Percentiles rank a stretch among this genome's conserved stretches.
Conservation (phyloP, 2,797 vertebrate species). For the Nannoperca australis region DNA sequence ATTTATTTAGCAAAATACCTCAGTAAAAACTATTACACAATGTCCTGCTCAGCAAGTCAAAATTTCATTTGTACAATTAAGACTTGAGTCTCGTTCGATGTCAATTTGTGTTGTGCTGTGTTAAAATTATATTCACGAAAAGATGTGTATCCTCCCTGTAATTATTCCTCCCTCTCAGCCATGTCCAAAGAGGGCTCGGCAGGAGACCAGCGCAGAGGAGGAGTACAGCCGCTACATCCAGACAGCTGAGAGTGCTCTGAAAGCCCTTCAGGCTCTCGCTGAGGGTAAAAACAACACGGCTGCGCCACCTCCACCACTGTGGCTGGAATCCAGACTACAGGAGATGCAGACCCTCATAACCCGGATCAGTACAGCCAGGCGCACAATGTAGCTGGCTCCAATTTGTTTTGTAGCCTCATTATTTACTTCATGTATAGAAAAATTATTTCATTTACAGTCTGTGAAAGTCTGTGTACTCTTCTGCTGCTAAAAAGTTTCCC, state of each 20-base stretch:
- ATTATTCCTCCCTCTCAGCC: slow-evolving; percentile 81
- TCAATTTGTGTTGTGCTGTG: not conserved
- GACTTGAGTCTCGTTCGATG: not conserved
- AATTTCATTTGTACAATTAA: not conserved
- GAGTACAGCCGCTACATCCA: slow-evolving; percentile 86
- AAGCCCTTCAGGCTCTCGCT: slow-evolving; percentile 82
- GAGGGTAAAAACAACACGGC: slow-evolving; percentile 22
- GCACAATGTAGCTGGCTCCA: slow-evolving; percentile 24
- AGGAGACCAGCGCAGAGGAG: slow-evolving; percentile 81
- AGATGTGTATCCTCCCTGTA: not conserved
- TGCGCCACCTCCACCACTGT: slow-evolving; percentile 84
- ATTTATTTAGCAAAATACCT: slow-evolving; percentile 24
- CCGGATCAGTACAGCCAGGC: slow-evolving; percentile 60
- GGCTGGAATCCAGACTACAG: slow-evolving; percentile 87
- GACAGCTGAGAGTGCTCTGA: slow-evolving; percentile 86
- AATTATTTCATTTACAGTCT: not conserved
- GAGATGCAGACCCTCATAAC: slow-evolving; percentile 83
- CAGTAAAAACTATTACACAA: not conserved
- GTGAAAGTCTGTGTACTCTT: not conserved
- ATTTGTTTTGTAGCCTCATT: not conserved
- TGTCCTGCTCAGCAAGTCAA: slow-evolving; percentile 1
- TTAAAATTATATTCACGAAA: not conserved
- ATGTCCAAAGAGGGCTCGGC: slow-evolving; percentile 87
- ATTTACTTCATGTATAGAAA: slow-evolving; percentile 10
- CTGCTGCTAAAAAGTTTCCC: slow-evolving; percentile 21